phyloP scores from a whole-genome alignment of 1,140 invertebrate species.

The Ctenoplectra terminalis region DNA sequence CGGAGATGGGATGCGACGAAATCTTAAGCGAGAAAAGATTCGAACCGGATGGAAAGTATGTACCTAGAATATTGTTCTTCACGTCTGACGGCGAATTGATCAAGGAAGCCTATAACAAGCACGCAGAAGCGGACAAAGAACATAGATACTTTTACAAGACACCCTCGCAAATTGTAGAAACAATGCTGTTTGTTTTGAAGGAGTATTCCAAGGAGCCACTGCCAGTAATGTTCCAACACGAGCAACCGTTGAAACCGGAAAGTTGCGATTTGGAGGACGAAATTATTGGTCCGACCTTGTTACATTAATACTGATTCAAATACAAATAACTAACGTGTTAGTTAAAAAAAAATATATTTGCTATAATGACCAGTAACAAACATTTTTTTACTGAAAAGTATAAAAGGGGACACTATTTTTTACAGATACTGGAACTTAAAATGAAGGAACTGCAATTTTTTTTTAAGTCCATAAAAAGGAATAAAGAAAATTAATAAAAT shows the following conservation, averaged over 20 bases:
- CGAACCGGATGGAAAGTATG: slow-evolving; percentile 75
- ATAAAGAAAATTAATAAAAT: no score
- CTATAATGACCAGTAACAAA: not conserved
- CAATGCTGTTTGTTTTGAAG: slow-evolving; percentile 73
- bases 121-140: slow-evolving; percentile 59
- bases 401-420: no score
- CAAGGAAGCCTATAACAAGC: slow-evolving; percentile 69
- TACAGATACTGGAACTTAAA: no score
- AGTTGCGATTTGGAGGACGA: not conserved
- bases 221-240: not conserved
- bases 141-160: slow-evolving; percentile 73
- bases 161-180: slow-evolving; percentile 68
- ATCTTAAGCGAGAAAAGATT: slow-evolving; percentile 59
- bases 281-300: not conserved
- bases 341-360: not conserved
- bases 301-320: not conserved
- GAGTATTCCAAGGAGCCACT: slow-evolving; percentile 17
- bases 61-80: slow-evolving; percentile 78
- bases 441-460: no score
- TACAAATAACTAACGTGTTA: not conserved
- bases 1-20: slow-evolving; percentile 58
- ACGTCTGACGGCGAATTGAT: slow-evolving; percentile 72
- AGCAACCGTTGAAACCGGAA: not conserved
- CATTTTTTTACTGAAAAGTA: not conserved
- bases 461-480: no score